phyloP scores from a whole-genome alignment of 2,888 invertebrate species.

The Tholera decimalis region DNA sequence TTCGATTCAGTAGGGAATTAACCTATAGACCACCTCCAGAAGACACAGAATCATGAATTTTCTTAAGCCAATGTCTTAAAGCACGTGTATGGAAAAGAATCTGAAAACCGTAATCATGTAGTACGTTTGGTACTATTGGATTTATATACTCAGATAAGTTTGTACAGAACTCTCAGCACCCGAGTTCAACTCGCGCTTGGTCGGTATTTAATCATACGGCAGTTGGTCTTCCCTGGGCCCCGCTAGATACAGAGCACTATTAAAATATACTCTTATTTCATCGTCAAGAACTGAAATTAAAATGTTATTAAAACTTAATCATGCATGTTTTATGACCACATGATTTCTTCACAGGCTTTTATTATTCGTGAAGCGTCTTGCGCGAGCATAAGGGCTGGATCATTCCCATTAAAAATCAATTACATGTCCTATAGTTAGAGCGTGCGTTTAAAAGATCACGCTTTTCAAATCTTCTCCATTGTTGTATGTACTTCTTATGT shows the following conservation, averaged over 20 bases:
- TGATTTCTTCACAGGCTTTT: conserved; percentile 49
- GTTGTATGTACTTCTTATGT: conserved; percentile 64
- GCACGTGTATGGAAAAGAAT: too few species aligned
- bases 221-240: not conserved
- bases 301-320: conserved; percentile 37
- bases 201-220: too few species aligned
- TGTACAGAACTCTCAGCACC: too few species aligned
- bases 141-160: too few species aligned
- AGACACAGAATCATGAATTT: too few species aligned
- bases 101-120: too few species aligned
- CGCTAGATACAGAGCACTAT: conserved; percentile 7
- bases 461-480: conserved; percentile 57
- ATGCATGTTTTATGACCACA: conserved; percentile 42
- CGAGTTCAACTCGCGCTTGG: too few species aligned
- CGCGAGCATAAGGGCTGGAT: conserved; percentile 64
- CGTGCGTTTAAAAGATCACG: conserved; percentile 60
- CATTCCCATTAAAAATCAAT: conserved; percentile 76
- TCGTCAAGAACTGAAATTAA: conserved; percentile 22
- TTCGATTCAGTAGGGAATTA: too few species aligned
- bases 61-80: too few species aligned
- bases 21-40: too few species aligned
- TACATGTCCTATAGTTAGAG: conserved; percentile 65
- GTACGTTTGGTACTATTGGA: too few species aligned
- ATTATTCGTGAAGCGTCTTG: conserved; percentile 58
- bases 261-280: conserved; percentile 16